phyloP scores from a whole-genome alignment of 2,113 vertebrate species.

The Lasiurus cinereus region DNA sequence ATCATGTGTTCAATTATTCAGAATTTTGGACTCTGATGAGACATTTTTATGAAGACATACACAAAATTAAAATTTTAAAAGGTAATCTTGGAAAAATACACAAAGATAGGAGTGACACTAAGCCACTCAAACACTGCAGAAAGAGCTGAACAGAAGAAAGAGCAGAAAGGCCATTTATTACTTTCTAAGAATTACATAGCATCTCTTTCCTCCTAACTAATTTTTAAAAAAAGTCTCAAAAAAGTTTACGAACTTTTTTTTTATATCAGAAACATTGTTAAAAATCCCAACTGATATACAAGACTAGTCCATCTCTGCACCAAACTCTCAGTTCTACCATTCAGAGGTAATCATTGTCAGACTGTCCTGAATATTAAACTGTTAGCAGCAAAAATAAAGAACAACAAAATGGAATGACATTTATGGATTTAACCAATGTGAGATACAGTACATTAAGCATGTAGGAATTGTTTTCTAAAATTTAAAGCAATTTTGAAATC shows the following conservation, averaged over 20 bases:
- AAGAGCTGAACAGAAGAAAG: neutral
- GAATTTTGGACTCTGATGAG: neutral
- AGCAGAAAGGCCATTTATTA: neutral
- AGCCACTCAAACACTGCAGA: neutral
- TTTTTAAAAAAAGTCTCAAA: conserved; percentile 20
- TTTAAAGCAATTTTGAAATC: conserved; percentile 61
- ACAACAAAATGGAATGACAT: neutral
- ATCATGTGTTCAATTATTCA: conserved; percentile 1
- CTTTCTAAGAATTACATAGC: conserved; percentile 40
- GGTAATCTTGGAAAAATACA: neutral
- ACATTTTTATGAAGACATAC: conserved; percentile 50
- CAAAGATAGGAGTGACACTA: neutral
- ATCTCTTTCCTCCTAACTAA: conserved; percentile 31
- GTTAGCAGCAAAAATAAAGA: conserved; percentile 28
- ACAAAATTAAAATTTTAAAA: conserved; percentile 38
- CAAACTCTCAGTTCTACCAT: conserved; percentile 16
- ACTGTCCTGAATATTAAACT: conserved; percentile 10
- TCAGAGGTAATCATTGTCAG: conserved; percentile 7
- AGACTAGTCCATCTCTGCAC: neutral
- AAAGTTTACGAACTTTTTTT: conserved; percentile 10
- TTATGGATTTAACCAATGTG: neutral
- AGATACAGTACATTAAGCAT: neutral
- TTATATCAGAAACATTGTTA: neutral
- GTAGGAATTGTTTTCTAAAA: conserved; percentile 52
- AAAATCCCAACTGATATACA: conserved; percentile 55